Evolutionary conservation across 2,888 invertebrate genomes (phyloP).

Genomic region (Apocheima hispidaria): DNA sequence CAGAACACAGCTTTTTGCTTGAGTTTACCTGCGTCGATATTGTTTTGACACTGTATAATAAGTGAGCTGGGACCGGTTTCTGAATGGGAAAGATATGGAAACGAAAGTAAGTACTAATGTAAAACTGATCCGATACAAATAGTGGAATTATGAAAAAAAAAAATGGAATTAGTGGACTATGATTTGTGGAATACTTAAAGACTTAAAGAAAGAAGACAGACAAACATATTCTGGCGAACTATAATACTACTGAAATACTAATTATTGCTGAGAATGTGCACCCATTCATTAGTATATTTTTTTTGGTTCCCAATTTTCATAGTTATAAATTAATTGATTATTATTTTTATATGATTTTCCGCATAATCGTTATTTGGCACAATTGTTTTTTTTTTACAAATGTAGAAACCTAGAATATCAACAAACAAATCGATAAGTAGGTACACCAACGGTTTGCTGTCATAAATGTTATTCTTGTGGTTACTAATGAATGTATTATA

Average conservation of each 20-base stretch:
- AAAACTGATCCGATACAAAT: conserved; percentile 1
- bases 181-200: too few relatives aligned
- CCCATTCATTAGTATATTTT: too few relatives aligned
- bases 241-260: too few relatives aligned
- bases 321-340: too few relatives aligned
- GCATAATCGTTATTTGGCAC: neutral
- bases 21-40: neutral
- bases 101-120: conserved; percentile 5
- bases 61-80: neutral
- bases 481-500: conserved; percentile 1
- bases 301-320: too few relatives aligned
- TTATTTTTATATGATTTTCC: too few relatives aligned
- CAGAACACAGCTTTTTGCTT: conserved; percentile 14
- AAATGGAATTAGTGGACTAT: too few relatives aligned
- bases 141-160: neutral
- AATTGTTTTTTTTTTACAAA: too few relatives aligned
- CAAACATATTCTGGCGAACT: neutral
- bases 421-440: neutral
- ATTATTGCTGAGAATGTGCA: too few relatives aligned
- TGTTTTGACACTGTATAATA: conserved; percentile 8
- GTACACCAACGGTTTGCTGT: neutral
- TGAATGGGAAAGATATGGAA: conserved; percentile 14
- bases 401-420: neutral
- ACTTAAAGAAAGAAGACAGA: too few relatives aligned
- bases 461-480: neutral